phyloP scores from a whole-genome alignment of 2,888 invertebrate genomes.

The Metacarcinus magister region DNA sequence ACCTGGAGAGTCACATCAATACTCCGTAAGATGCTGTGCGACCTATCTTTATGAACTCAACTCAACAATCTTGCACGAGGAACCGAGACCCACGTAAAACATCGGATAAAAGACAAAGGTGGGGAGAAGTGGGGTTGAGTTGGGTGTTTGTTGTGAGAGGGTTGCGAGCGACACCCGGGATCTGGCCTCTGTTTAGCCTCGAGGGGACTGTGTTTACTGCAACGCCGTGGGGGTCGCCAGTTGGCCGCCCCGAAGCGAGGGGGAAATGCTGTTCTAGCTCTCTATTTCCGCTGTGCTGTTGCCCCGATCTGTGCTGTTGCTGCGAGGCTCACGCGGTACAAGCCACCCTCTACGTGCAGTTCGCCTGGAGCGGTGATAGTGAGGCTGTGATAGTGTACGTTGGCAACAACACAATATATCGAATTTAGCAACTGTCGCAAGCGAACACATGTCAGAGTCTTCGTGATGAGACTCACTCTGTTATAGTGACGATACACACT shows the following conservation, averaged over 20 bases:
- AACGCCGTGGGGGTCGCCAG: constrained; percentile 8
- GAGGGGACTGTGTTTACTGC: constrained; percentile 56
- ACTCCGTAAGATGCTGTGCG: not conserved
- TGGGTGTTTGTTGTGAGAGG: not conserved
- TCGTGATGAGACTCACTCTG: not conserved
- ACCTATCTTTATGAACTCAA: not conserved
- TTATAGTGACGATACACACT: not conserved
- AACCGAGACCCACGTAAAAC: not conserved
- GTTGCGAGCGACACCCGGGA: constrained; percentile 5
- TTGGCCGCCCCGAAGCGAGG: not conserved
- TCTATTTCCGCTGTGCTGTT: constrained; percentile 3
- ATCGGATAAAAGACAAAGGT: not conserved
- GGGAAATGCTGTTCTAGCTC: not conserved
- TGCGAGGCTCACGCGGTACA: not conserved
- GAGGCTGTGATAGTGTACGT: not conserved
- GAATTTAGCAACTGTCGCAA: not conserved
- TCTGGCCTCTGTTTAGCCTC: constrained; percentile 39
- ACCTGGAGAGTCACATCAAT: constrained; percentile 18
- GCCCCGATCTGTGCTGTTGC: not conserved
- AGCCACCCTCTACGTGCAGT: not conserved
- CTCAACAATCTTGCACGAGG: not conserved
- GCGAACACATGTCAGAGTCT: not conserved
- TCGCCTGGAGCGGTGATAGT: not conserved
- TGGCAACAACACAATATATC: not conserved
- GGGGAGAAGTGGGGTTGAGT: not conserved